Conservation (phyloP, 2,797 vertebrate genomes). For the Miichthys miiuy region DNA sequence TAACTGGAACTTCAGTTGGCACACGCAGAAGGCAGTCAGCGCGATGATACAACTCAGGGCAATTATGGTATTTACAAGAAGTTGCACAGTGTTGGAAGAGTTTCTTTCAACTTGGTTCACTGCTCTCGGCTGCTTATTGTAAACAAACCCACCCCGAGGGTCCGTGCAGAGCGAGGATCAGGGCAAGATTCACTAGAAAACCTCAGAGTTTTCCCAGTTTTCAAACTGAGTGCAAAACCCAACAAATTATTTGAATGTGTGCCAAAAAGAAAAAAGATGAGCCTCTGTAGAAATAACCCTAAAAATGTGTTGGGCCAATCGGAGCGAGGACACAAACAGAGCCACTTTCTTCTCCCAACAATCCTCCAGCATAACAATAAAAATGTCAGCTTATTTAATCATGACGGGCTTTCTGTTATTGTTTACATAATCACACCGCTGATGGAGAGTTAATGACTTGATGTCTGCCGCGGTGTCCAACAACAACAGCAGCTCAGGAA, state of each 20-base stretch:
- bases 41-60: constrained; percentile 86
- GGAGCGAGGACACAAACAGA: constrained; percentile 59
- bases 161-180: constrained; percentile 59
- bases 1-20: constrained; percentile 87
- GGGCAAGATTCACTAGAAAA: constrained; percentile 48
- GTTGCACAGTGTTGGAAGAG: constrained; percentile 72
- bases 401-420: constrained; percentile 33
- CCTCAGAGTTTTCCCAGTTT: constrained; percentile 60
- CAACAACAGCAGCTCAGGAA: constrained; percentile 43
- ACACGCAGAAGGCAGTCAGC: constrained; percentile 86
- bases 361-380: constrained; percentile 17
- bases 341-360: constrained; percentile 46
- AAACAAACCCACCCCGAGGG: constrained; percentile 71
- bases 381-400: constrained; percentile 43
- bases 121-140: constrained; percentile 55
- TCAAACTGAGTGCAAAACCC: constrained; percentile 59
- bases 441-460: constrained; percentile 46
- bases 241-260: constrained; percentile 44
- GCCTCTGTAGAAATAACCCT: constrained; percentile 20
- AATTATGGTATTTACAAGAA: constrained; percentile 87
- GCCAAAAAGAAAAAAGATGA: constrained; percentile 40
- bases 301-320: constrained; percentile 56
- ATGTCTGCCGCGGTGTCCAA: constrained; percentile 31
- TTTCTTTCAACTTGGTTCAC: constrained; percentile 64
- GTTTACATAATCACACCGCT: constrained; percentile 38